phyloP scores from a whole-genome alignment of 2,888 invertebrate species.

The Caenorhabditis afra region DNA sequence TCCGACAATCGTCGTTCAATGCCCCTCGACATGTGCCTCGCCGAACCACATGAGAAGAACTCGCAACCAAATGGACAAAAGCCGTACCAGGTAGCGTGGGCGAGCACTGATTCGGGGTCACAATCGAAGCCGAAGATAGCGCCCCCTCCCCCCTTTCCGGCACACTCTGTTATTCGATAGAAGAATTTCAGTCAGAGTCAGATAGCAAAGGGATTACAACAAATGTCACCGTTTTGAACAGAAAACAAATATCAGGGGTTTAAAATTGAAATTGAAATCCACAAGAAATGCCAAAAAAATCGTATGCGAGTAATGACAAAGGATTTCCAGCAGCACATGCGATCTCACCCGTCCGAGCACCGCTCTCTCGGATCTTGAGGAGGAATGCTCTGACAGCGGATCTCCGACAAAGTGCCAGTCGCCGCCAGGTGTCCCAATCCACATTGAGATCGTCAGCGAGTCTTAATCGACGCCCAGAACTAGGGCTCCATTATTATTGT shows the following conservation, averaged over 20 bases:
- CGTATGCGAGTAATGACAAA: too few relatives aligned
- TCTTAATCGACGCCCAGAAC: constrained; percentile 11
- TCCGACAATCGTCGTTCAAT: constrained; percentile 69
- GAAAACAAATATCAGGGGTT: too few relatives aligned
- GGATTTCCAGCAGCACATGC: constrained; percentile 58
- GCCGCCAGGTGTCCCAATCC: constrained; percentile 45
- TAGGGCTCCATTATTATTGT: background rate
- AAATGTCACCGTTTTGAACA: too few relatives aligned
- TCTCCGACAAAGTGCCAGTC: constrained; percentile 61
- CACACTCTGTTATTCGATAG: too few relatives aligned
- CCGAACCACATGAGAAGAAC: constrained; percentile 61
- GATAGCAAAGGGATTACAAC: too few relatives aligned
- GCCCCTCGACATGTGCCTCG: constrained; percentile 66
- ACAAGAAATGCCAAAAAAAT: too few relatives aligned
- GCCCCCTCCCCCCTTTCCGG: too few relatives aligned
- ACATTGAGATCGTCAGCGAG: constrained; percentile 55
- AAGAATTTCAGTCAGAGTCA: too few relatives aligned
- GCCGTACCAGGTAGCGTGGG: constrained; percentile 48
- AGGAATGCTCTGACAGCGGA: constrained; percentile 67
- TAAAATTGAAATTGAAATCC: too few relatives aligned
- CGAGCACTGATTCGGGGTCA: background rate
- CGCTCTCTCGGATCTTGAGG: constrained; percentile 67
- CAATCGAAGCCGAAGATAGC: background rate
- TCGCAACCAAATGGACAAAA: constrained; percentile 57
- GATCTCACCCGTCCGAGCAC: constrained; percentile 67